Percentiles rank a stretch among this genome's conserved stretches.
phyloP scores from a whole-genome alignment of 2,888 invertebrate species.

The Athripsodes cinereus region DNA sequence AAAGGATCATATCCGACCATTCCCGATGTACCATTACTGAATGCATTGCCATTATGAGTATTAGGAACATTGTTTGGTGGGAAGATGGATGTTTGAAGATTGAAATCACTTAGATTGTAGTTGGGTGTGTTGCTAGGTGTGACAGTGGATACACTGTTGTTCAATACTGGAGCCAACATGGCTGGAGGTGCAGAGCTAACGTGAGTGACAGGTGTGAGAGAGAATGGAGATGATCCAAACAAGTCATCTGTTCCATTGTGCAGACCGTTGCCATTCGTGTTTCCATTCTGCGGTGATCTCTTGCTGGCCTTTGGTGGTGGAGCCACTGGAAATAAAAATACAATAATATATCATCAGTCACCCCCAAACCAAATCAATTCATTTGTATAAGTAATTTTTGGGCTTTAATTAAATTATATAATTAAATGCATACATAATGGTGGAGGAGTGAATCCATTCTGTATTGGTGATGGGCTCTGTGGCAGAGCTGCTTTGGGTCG shows the following conservation, averaged over 20 bases:
- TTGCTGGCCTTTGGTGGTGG: constrained; percentile 79
- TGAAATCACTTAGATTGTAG: constrained; percentile 46
- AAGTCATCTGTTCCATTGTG: constrained; percentile 56
- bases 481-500: constrained; percentile 33
- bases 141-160: constrained; percentile 25
- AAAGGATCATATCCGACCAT: constrained; percentile 66
- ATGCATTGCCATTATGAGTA: background rate
- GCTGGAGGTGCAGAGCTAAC: constrained; percentile 25
- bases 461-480: constrained; percentile 8
- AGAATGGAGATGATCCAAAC: constrained; percentile 76
- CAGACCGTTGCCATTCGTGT: constrained; percentile 32
- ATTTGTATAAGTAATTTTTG: too few species aligned
- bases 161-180: background rate
- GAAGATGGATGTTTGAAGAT: constrained; percentile 25
- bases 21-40: constrained; percentile 39
- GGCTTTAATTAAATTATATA: background rate
- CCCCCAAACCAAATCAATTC: too few species aligned
- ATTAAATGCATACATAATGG: constrained; percentile 59
- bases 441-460: constrained; percentile 49
- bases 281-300: constrained; percentile 36
- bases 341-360: too few species aligned
- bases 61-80: constrained; percentile 15
- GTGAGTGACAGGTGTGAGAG: constrained; percentile 36
- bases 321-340: constrained; percentile 59
- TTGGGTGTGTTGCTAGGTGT: constrained; percentile 30